Evolutionary conservation across 2,113 vertebrate genomes (phyloP), one percentile per base, ranked within the genome.

Genomic region (Apaloderma vittatum): DNA sequence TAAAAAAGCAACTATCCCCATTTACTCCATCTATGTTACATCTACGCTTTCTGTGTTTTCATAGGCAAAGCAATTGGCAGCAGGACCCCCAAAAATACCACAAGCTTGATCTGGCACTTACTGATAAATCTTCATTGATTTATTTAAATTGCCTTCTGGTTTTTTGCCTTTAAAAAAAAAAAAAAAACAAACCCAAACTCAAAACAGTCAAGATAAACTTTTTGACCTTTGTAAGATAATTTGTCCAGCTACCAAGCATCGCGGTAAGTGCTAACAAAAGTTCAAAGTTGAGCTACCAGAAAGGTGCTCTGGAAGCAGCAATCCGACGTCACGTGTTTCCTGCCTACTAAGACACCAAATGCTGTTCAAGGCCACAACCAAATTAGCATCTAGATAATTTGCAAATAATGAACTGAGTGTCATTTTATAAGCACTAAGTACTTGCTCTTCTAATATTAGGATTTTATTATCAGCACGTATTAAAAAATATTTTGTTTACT

Each of bases 61-160:
- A 86, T 7, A 66, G 68, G 62, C 49, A 66, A 82, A 80, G 34
- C 45, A 77, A 68, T 8, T 88, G 46, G 55, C 51, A 77, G 90
- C 63, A 68, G 36, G 36, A 59, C 71, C 82, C 61, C 15, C 88
- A 46, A 83, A 96, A 96, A 78, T 80, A 90, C 45, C 14, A 6
- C 1, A 15, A 88, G 84, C 43, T 46, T 76, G 63, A 80, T 62
- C 81, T 92, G 76, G 65, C 2, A 12, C 23, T 63, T 72, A 74
- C 81, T 90, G 92, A 91, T 82, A 91, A 93, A 90, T 67, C 36
- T 66, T 81, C 66, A 92, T 72, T 51, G 48, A 92, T 95, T 77
- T 86, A 80, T 62, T 82, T 66, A 84, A 90, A 89, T 65, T 62
- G 17, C 8, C 71, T 84, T 86, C n/a, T 24, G 20, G 26, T 63